A percentile compares a stretch with the other conserved stretches of the same genome.
These are phyloP conservation scores for Cynoglossus semilaevis DNA, from an alignment of 2,113 vertebrate genomes.

Conservation along the genomic window DNA sequence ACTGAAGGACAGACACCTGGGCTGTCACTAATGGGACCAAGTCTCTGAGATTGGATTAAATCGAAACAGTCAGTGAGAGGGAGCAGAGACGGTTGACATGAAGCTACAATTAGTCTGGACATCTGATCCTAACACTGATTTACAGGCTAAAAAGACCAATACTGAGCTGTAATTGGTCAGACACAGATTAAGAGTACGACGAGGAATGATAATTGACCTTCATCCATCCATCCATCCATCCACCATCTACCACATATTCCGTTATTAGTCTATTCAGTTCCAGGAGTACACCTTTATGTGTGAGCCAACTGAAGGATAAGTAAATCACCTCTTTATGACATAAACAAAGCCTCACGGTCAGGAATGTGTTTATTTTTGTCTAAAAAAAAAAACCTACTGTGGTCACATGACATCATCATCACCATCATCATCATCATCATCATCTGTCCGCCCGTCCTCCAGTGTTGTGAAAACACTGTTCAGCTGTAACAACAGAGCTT, in stretches of 20 bases:
- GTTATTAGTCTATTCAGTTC: too few species aligned
- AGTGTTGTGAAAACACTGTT: slow-evolving; percentile 51
- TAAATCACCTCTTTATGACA: slow-evolving; percentile 49
- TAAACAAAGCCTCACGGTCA: slow-evolving; percentile 58
- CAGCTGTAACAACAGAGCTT: slow-evolving; percentile 38
- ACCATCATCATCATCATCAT: slow-evolving; percentile 39
- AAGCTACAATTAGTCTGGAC: too few species aligned
- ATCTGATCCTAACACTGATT: too few species aligned
- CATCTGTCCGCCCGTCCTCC: slow-evolving; percentile 38
- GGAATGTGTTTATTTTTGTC: slow-evolving; percentile 55
- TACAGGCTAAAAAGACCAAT: too few species aligned
- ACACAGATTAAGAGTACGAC: too few species aligned
- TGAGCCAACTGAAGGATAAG: slow-evolving; percentile 37
- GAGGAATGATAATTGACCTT: too few species aligned
- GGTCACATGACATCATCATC: slow-evolving; percentile 45
- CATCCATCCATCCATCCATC: too few species aligned
- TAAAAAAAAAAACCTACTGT: slow-evolving; percentile 34
- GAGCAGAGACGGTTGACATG: too few species aligned
- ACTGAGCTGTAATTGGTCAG: too few species aligned
- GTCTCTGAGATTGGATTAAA: neutral
- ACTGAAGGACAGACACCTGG: neutral
- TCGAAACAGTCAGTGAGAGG: neutral
- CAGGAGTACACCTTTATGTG: slow-evolving; percentile 36
- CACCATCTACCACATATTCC: too few species aligned
- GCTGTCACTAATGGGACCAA: neutral